phyloP scores from a whole-genome alignment of 30 jellyfish, hydroid and myxozoan species.

The Hydractinia echinata region DNA sequence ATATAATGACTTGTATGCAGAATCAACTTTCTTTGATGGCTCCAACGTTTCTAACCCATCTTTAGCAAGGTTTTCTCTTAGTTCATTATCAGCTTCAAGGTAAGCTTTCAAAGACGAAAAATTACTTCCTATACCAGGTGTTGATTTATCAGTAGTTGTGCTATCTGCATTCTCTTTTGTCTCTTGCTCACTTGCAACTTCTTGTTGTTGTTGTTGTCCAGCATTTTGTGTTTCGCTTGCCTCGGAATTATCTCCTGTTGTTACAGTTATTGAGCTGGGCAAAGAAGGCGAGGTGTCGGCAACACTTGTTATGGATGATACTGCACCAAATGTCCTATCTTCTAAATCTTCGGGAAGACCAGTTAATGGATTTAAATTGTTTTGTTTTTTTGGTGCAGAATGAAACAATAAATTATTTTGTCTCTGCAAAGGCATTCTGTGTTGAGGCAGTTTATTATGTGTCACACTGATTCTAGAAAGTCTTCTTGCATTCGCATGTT shows the following conservation, averaged over 20 bases:
- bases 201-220: not conserved
- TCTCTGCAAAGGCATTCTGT: not conserved
- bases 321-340: conserved; percentile 31
- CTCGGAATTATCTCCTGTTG: conserved; percentile 20
- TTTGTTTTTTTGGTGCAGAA: not conserved
- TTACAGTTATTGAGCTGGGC: not conserved
- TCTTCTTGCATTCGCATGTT: not conserved
- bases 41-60: conserved; percentile 35
- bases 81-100: conserved; percentile 75
- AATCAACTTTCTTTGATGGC: not conserved
- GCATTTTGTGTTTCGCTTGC: not conserved
- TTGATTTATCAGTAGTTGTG: conserved; percentile 1
- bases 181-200: not conserved
- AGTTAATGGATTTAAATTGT: conserved; percentile 30
- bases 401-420: too few species aligned
- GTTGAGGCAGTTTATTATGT: not conserved
- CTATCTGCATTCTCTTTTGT: not conserved
- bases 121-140: not conserved
- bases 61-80: conserved; percentile 49
- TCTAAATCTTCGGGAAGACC: conserved; percentile 43
- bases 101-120: conserved; percentile 79
- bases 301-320: conserved; percentile 25
- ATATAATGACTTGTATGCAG: not conserved
- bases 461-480: not conserved
- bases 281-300: not conserved